Evolutionary conservation across 1,140 invertebrate genomes (phyloP).

Genomic region (Cherax quadricarinatus): DNA sequence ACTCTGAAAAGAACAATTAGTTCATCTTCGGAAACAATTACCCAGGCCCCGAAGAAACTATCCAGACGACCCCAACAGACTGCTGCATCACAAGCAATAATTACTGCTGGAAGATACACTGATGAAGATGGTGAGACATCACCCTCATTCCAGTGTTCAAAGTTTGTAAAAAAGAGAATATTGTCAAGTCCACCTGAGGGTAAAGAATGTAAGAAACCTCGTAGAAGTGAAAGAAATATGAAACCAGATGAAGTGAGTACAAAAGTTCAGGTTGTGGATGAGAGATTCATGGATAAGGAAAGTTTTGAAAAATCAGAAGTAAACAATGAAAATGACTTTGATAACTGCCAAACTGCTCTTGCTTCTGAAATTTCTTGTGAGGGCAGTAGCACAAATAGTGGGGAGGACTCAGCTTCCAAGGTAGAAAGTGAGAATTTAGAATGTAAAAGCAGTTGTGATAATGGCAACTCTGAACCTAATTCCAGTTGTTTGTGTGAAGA

Average conservation of each 20-base stretch:
- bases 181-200: slow-evolving; percentile 26
- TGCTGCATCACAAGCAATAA: neutral
- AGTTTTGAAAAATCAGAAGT: neutral
- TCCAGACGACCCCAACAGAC: neutral
- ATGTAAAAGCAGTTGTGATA: neutral
- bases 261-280: neutral
- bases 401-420: neutral
- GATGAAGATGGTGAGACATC: neutral
- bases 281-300: neutral
- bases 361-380: neutral
- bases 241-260: neutral
- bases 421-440: neutral
- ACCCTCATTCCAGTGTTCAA: neutral
- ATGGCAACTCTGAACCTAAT: neutral
- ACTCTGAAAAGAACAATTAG: slow-evolving; percentile 25
- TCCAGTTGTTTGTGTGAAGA: neutral
- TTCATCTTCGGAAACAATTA: neutral
- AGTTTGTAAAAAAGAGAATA: slow-evolving; percentile 44
- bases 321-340: neutral
- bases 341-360: neutral
- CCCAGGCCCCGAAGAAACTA: slow-evolving; percentile 22
- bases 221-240: slow-evolving; percentile 22
- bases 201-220: slow-evolving; percentile 10
- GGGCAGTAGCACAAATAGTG: neutral
- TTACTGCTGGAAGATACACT: no score